A percentile compares a stretch with the other conserved stretches of the same genome.
These are phyloP conservation scores for Tenthredo notha DNA, from an alignment of 2,888 invertebrate species.

Conservation along the genomic window DNA sequence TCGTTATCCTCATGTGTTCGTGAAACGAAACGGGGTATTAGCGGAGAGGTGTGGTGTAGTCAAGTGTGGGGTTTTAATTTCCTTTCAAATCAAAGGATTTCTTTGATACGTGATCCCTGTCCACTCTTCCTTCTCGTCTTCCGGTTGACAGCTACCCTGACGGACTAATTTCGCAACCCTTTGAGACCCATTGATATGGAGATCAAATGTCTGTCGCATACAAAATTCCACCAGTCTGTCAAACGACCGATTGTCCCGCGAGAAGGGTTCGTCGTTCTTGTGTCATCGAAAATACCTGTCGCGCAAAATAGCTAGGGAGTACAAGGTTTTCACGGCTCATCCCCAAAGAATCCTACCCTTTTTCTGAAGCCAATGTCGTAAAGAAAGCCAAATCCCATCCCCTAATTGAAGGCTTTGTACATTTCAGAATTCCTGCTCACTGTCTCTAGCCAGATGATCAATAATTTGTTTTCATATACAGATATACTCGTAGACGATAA, in stretches of 20 bases:
- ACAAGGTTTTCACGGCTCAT: neutral
- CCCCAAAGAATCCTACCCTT: slow-evolving; percentile 10
- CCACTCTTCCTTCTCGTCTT: slow-evolving; percentile 2
- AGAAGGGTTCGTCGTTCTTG: neutral
- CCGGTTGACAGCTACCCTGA: neutral
- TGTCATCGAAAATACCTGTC: slow-evolving; percentile 31
- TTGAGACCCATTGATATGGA: slow-evolving; percentile 41
- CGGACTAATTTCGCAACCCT: slow-evolving; percentile 21
- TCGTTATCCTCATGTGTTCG: neutral
- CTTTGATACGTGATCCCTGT: slow-evolving; percentile 1
- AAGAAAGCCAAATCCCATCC: neutral
- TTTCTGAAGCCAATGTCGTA: neutral
- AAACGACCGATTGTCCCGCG: slow-evolving; percentile 13
- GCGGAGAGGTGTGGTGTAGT: neutral
- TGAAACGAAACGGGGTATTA: slow-evolving; percentile 21
- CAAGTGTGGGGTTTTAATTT: slow-evolving; percentile 42
- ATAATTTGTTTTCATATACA: neutral
- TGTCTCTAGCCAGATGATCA: neutral
- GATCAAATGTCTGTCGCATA: slow-evolving; percentile 41
- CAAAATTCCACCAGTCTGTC: slow-evolving; percentile 31
- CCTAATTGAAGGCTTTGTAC: neutral
- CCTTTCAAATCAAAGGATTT: slow-evolving; percentile 31
- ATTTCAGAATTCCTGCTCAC: neutral
- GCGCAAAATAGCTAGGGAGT: neutral
- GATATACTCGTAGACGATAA: neutral